Conservation (phyloP, 2,113 vertebrate species). For the Brachyhypopomus gauderio region DNA sequence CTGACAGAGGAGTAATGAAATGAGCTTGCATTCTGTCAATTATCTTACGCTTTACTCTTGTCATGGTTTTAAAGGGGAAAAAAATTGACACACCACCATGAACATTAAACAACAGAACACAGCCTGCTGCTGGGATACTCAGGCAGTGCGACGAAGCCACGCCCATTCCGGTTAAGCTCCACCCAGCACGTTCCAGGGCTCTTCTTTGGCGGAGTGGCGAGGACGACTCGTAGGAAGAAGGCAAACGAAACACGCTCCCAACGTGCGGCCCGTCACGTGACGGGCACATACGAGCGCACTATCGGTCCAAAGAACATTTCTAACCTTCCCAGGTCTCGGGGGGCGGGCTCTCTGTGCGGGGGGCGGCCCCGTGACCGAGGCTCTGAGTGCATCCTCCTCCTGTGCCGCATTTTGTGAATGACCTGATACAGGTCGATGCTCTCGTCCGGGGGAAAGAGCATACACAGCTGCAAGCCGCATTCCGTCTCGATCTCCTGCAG, state of each 20-base stretch:
- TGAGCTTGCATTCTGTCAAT: slow-evolving; percentile 26
- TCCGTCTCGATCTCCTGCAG: slow-evolving; percentile 94
- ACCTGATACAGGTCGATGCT: slow-evolving; percentile 97
- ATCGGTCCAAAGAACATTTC: slow-evolving; percentile 96
- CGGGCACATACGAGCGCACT: slow-evolving; percentile 86
- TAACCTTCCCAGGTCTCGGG: slow-evolving; percentile 99
- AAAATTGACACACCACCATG: slow-evolving; percentile 33
- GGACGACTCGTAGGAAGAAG: slow-evolving; percentile 74
- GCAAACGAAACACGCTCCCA: slow-evolving; percentile 79
- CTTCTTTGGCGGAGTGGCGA: slow-evolving; percentile 48
- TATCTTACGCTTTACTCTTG: slow-evolving; percentile 10
- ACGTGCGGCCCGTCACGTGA: slow-evolving; percentile 83
- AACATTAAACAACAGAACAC: slow-evolving; percentile 33
- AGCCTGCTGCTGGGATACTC: slow-evolving; percentile 7
- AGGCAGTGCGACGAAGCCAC: too few species aligned
- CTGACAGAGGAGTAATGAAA: slow-evolving; percentile 39
- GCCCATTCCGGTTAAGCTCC: slow-evolving; percentile 41
- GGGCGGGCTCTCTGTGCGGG: slow-evolving; percentile 86
- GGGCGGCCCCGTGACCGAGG: slow-evolving; percentile 90
- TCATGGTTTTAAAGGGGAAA: slow-evolving; percentile 12
- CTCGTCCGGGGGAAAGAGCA: slow-evolving; percentile 95
- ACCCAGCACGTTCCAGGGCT: slow-evolving; percentile 37
- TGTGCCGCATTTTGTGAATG: slow-evolving; percentile 95
- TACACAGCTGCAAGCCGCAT: slow-evolving; percentile 91
- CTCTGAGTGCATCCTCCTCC: slow-evolving; percentile 94